These are phyloP conservation scores for Lacanobia oleracea DNA, from an alignment of 2,888 invertebrate species.

Conservation along the genomic window DNA sequence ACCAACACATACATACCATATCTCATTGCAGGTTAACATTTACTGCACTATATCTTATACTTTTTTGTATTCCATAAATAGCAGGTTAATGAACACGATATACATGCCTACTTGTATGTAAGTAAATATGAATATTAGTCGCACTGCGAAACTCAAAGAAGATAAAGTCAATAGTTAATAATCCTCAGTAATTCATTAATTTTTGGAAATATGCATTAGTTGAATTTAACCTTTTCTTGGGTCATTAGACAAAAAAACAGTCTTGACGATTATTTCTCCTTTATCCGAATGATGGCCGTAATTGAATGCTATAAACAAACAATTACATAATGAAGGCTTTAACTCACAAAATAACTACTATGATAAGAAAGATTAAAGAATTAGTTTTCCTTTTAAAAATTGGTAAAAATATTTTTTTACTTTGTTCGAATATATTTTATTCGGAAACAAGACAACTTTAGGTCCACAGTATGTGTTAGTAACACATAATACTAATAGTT, in stretches of 20 bases:
- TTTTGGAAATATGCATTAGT: neutral
- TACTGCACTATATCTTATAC: constrained; percentile 35
- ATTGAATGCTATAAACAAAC: too few species aligned
- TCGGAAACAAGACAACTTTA: too few species aligned
- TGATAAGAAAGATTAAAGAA: too few species aligned
- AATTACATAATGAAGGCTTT: neutral
- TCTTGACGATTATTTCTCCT: neutral
- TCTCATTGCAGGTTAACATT: constrained; percentile 51
- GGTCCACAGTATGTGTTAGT: too few species aligned
- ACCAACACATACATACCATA: constrained; percentile 43
- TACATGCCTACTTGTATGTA: neutral
- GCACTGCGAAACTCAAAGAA: neutral
- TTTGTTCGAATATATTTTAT: too few species aligned
- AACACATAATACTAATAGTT: too few species aligned
- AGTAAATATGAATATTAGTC: neutral
- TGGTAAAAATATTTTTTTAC: too few species aligned
- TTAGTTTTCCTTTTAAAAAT: too few species aligned
- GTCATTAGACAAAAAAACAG: too few species aligned
- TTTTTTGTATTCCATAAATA: constrained; percentile 16
- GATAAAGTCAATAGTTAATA: neutral
- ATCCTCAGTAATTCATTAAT: neutral
- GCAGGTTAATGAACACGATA: constrained; percentile 16
- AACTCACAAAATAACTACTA: too few species aligned
- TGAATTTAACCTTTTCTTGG: neutral
- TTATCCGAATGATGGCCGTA: neutral